Conservation (phyloP, 2,113 vertebrate genomes). For the Albula glossodonta region DNA sequence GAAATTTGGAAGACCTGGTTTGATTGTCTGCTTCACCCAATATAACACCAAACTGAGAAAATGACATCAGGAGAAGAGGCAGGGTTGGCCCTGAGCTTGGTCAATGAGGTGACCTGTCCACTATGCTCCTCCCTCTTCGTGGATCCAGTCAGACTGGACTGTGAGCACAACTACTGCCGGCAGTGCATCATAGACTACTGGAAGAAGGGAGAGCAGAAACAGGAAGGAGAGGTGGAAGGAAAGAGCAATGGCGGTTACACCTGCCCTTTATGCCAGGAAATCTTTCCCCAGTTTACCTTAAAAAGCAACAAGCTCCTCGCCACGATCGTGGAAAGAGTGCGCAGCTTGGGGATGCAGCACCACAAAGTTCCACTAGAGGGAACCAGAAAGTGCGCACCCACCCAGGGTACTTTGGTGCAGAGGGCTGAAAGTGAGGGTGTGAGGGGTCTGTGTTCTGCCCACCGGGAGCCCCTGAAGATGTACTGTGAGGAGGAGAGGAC, state of each 20-base stretch:
- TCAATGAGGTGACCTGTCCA: slow-evolving; percentile 74
- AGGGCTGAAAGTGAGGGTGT: background rate
- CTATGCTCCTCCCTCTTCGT: slow-evolving; percentile 72
- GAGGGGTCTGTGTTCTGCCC: slow-evolving; percentile 41
- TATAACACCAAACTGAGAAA: background rate
- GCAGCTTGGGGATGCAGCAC: slow-evolving; percentile 39
- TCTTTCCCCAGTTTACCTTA: slow-evolving; percentile 56
- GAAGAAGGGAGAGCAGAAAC: slow-evolving; percentile 46
- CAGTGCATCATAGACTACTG: slow-evolving; percentile 71
- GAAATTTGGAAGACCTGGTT: background rate
- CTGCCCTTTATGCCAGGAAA: slow-evolving; percentile 73
- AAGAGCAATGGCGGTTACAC: slow-evolving; percentile 41
- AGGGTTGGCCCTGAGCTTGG: slow-evolving; percentile 64
- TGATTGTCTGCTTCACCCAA: background rate
- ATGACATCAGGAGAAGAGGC: slow-evolving; percentile 26
- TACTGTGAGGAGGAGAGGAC: slow-evolving; percentile 37
- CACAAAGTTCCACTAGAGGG: background rate
- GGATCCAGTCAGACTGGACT: slow-evolving; percentile 74
- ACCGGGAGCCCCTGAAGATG: slow-evolving; percentile 61
- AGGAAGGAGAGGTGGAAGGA: slow-evolving; percentile 22
- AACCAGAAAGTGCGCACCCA: background rate
- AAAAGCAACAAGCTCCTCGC: slow-evolving; percentile 71
- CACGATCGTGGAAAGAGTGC: slow-evolving; percentile 65
- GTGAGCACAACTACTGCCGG: slow-evolving; percentile 72
- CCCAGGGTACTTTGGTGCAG: background rate